Conservation (phyloP, 1,140 invertebrate species). For the Meloidogyne hapla region DNA sequence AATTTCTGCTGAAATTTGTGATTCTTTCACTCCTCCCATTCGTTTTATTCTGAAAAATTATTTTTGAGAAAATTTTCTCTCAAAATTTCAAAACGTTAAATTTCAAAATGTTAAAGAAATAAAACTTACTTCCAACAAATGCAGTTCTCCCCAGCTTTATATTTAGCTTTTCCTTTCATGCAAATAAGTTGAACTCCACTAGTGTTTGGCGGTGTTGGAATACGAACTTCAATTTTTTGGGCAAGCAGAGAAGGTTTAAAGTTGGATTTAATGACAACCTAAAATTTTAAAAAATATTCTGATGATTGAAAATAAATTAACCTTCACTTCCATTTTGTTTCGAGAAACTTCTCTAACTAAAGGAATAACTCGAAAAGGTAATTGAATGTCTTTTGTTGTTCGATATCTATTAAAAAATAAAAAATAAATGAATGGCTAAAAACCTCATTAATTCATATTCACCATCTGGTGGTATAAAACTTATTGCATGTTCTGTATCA, state of each 20-base stretch:
- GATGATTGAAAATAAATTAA: constrained; percentile 66
- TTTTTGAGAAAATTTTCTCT: no score
- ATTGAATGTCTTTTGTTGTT: constrained; percentile 98
- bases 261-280: constrained; percentile 88
- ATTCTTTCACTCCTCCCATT: constrained; percentile 99
- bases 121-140: constrained; percentile 99
- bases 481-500: constrained; percentile 99
- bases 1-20: constrained; percentile 97
- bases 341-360: constrained; percentile 93
- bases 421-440: constrained; percentile 10
- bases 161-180: constrained; percentile 98
- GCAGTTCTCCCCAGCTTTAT: constrained; percentile 98
- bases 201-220: constrained; percentile 96
- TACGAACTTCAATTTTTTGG: constrained; percentile 96
- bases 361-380: constrained; percentile 98
- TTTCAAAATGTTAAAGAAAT: not conserved
- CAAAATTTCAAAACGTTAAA: not conserved
- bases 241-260: constrained; percentile 96
- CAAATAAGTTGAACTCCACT: constrained; percentile 98
- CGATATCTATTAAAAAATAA: constrained; percentile 73
- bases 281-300: not conserved
- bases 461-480: constrained; percentile 98
- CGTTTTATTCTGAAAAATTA: constrained; percentile 81
- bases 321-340: constrained; percentile 99
- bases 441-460: constrained; percentile 99